A percentile compares a stretch with the other conserved stretches of the same genome.
Conservation (phyloP, 2,888 invertebrate species). For the Selenia dentaria region DNA sequence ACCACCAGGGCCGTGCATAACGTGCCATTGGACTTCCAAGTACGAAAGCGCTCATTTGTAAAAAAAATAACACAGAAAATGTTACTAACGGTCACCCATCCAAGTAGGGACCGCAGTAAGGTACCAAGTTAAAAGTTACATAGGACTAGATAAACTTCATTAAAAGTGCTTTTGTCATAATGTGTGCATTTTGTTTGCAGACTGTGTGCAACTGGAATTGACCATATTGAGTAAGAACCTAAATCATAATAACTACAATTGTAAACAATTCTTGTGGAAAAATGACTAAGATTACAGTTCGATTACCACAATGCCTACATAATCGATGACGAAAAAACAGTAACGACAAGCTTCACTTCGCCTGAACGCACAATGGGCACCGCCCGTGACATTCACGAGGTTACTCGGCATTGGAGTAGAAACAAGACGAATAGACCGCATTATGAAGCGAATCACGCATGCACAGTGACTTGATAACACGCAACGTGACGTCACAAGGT, state of each 20-base stretch:
- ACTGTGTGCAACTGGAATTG: too few relatives aligned
- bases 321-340: slow-evolving; percentile 45
- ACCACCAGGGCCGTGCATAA: too few relatives aligned
- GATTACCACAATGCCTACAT: slow-evolving; percentile 33
- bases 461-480: slow-evolving; percentile 38
- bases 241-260: neutral
- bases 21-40: too few relatives aligned
- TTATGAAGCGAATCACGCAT: slow-evolving; percentile 31
- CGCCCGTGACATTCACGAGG: slow-evolving; percentile 69
- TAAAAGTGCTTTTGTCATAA: too few relatives aligned
- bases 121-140: too few relatives aligned
- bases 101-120: too few relatives aligned
- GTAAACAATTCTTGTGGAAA: slow-evolving; percentile 5
- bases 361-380: slow-evolving; percentile 48
- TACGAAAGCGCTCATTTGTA: too few relatives aligned
- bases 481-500: slow-evolving; percentile 51
- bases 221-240: neutral
- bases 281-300: slow-evolving; percentile 4
- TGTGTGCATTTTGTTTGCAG: too few relatives aligned
- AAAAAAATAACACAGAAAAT: too few relatives aligned
- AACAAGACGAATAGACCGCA: slow-evolving; percentile 48
- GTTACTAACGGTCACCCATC: too few relatives aligned
- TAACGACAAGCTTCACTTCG: slow-evolving; percentile 49
- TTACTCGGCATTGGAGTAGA: slow-evolving; percentile 50
- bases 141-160: too few relatives aligned